These are phyloP conservation scores for Bombus sibiricus DNA, from an alignment of 1,140 invertebrate species.

Conservation along the genomic window DNA sequence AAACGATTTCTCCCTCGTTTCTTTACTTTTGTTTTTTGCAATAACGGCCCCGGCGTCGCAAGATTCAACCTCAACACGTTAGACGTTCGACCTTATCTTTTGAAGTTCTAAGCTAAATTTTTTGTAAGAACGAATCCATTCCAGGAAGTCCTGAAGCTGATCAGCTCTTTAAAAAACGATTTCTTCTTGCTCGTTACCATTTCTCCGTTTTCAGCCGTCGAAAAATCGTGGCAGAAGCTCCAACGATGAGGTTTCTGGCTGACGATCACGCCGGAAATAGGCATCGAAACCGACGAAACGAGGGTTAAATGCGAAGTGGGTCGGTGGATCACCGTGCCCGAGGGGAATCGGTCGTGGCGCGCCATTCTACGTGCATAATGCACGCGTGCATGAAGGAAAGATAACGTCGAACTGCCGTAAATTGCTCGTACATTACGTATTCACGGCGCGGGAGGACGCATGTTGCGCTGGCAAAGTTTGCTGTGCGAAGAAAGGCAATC, in stretches of 20 bases:
- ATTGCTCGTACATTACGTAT: constrained; percentile 22
- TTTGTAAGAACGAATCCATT: background rate
- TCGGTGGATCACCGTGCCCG: background rate
- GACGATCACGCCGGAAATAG: constrained; percentile 1
- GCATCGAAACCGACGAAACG: background rate
- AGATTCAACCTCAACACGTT: background rate
- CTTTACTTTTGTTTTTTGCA: no score
- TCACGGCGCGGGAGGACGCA: background rate
- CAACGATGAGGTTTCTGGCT: background rate
- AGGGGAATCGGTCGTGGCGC: background rate
- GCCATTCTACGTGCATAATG: constrained; percentile 5
- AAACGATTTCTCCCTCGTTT: background rate
- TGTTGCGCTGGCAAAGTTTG: constrained; percentile 7
- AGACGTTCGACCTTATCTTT: background rate
- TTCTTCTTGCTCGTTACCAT: constrained; percentile 2
- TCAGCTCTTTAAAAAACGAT: background rate
- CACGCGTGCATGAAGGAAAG: constrained; percentile 13
- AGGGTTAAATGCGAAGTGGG: constrained; percentile 12
- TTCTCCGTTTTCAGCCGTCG: background rate
- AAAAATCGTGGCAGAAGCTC: background rate
- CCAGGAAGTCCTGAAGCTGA: background rate
- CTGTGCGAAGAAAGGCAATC: constrained; percentile 6
- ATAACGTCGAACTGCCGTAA: constrained; percentile 16
- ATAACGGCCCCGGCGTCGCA: background rate
- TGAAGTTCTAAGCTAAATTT: background rate